phyloP scores from a whole-genome alignment of 2,797 vertebrate species.

The Microctenopoma steveboyesi region DNA sequence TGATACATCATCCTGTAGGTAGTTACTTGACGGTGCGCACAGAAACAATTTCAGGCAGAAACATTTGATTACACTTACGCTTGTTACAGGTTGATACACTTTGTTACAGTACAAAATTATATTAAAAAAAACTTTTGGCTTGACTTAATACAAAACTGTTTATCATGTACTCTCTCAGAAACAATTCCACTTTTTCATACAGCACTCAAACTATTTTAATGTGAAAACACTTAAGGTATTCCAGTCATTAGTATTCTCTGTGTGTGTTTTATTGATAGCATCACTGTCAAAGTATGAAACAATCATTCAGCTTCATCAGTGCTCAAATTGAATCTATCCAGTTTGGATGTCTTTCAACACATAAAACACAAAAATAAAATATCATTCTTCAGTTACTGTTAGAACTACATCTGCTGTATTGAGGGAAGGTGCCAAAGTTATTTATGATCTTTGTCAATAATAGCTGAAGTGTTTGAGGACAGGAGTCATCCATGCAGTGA shows the following conservation, averaged over 20 bases:
- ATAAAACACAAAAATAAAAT: constrained; percentile 27
- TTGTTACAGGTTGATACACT: constrained; percentile 65
- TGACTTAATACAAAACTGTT: constrained; percentile 71
- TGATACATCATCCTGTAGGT: constrained; percentile 59
- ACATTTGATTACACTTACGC: constrained; percentile 56
- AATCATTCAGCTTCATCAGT: constrained; percentile 44
- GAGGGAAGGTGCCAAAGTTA: constrained; percentile 10
- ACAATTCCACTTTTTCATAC: constrained; percentile 38
- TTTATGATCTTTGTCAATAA: constrained; percentile 11
- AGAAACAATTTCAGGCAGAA: constrained; percentile 67
- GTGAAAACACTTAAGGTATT: constrained; percentile 49
- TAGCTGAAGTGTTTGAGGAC: constrained; percentile 9
- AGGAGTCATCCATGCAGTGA: constrained; percentile 11
- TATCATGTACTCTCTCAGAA: constrained; percentile 31
- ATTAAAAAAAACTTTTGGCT: constrained; percentile 69
- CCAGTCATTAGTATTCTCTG: constrained; percentile 38
- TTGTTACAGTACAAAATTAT: constrained; percentile 75
- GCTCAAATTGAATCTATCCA: constrained; percentile 33
- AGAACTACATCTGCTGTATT: neutral
- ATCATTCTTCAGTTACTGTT: constrained; percentile 13
- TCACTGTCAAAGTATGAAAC: constrained; percentile 47
- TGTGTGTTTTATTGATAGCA: constrained; percentile 13
- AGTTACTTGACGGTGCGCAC: constrained; percentile 62
- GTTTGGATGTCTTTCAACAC: constrained; percentile 42
- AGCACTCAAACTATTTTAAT: constrained; percentile 42